A percentile compares a stretch with the other conserved stretches of the same genome.
These are phyloP conservation scores for Apostichopus leukothele DNA, from an alignment of 53 echinoderm and acorn worm species.

Conservation along the genomic window DNA sequence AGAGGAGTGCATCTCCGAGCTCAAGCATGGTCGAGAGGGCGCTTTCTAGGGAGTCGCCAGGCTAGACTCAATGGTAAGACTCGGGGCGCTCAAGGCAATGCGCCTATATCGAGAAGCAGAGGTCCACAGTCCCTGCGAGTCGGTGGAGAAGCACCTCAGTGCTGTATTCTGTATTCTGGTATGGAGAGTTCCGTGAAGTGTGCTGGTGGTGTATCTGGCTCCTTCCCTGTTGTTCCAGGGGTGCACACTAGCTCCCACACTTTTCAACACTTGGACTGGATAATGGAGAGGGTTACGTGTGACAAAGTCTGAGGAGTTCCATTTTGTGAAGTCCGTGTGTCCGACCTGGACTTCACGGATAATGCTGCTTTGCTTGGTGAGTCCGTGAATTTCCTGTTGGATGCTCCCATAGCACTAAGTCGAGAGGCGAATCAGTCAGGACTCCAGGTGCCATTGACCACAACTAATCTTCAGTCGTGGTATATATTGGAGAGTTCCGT, in stretches of 20 bases:
- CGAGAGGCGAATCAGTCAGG: slow-evolving; percentile 27
- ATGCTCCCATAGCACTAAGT: slow-evolving; percentile 18
- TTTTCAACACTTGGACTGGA: slow-evolving; percentile 42
- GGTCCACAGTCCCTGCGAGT: no score
- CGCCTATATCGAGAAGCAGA: no score
- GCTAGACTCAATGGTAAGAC: no score
- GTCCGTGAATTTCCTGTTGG: slow-evolving; percentile 21
- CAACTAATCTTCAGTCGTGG: neutral
- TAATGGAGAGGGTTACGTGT: slow-evolving; percentile 2
- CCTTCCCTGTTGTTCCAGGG: slow-evolving; percentile 40
- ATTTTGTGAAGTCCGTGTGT: slow-evolving; percentile 14
- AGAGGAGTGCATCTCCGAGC: neutral
- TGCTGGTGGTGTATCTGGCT: slow-evolving; percentile 30
- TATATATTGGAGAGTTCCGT: neutral
- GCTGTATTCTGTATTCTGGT: slow-evolving; percentile 13
- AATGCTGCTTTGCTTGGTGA: slow-evolving; percentile 26
- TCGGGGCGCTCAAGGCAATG: no score
- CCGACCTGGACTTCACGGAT: slow-evolving; percentile 35
- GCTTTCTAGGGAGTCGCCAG: neutral
- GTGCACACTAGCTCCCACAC: slow-evolving; percentile 36
- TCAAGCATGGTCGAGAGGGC: neutral
- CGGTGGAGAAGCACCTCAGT: no score
- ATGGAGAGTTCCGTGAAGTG: slow-evolving; percentile 36
- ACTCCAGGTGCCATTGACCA: slow-evolving; percentile 34
- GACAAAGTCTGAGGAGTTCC: neutral